These are phyloP conservation scores for Rhabdornis inornatus DNA, from an alignment of 2,113 vertebrate genomes.

Conservation along the genomic window DNA sequence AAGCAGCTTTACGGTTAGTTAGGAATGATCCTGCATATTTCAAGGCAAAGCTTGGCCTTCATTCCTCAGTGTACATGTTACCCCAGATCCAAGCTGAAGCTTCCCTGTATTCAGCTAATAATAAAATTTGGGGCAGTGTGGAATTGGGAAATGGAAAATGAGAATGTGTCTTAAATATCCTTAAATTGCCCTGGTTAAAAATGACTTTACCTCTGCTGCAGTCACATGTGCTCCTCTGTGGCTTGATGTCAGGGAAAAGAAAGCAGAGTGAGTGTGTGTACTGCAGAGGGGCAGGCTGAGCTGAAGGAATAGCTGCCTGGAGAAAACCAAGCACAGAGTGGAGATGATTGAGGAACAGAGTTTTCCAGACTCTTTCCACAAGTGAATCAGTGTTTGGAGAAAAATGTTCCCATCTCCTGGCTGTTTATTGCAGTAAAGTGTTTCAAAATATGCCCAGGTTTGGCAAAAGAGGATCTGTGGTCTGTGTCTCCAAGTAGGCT, in stretches of 20 bases:
- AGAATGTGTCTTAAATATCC: conserved; percentile 46
- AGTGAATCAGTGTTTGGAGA: conserved; percentile 25
- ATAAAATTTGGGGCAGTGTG: neutral
- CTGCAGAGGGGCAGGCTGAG: conserved; percentile 20
- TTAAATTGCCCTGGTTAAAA: conserved; percentile 29
- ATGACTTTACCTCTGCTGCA: conserved; percentile 23
- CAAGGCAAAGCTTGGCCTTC: neutral
- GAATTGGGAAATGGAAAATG: conserved; percentile 39
- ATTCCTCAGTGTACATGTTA: conserved; percentile 15
- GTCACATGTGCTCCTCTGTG: conserved; percentile 15
- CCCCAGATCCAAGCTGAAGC: conserved; percentile 31
- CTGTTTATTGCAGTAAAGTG: neutral
- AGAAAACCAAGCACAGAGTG: neutral
- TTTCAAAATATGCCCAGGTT: neutral
- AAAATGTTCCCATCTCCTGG: neutral
- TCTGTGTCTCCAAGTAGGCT: neutral
- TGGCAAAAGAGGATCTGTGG: neutral
- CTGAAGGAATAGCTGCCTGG: conserved; percentile 17
- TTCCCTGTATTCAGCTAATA: conserved; percentile 38
- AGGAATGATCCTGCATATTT: conserved; percentile 54
- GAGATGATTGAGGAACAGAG: neutral
- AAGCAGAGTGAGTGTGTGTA: neutral
- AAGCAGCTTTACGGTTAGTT: conserved; percentile 44
- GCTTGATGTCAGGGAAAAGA: neutral
- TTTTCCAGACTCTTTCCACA: conserved; percentile 22